Evolutionary conservation across 2,113 vertebrate species (phyloP), one percentile per base, ranked within the genome.

Genomic region (Phrynosoma blainvillii): DNA sequence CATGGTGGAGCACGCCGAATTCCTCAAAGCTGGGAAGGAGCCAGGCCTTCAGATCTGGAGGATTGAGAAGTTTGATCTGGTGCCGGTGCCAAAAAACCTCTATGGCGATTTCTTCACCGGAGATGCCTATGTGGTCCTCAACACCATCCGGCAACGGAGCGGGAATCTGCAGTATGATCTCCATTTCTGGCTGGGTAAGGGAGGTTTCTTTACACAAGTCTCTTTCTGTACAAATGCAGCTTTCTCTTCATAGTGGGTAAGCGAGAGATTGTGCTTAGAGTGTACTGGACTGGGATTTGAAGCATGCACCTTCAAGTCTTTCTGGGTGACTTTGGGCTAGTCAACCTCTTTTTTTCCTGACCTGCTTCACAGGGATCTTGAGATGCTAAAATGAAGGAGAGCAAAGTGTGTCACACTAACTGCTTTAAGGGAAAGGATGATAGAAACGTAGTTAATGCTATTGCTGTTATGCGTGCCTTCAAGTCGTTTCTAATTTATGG

Each of bases 1-100:
- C 89, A 99, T 99, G 99, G 98, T 97, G 91, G 97, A 97, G 10
- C 98, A 99, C 95, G 95, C 98, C 0, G 98, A 99, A 96, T 99
- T 99, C 81, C 91, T 98, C 56, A 97, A 96, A 90, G 99, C 99
- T 1, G 99, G 99, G 70, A 96, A 97, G 95, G 94, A 97, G 27
- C 95, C 98, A 0, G 99, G 99, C 84, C 98, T 99, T 70, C 99
- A 99, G 97, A 97, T 99, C 88, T 99, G 99, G 99, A 97, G 99
- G 70, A 96, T 99, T 1, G 99, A 99, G 95, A 98, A 98, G 90
- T 98, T 99, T 18, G 97, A 99, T 95, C 95, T 99, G 95, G 99
- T 99, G 1, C 97, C 98, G 0, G 98, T 99, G 89, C 99, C 99
- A 0, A 94, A 96, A 92, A 98, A 98, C 84, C 97, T 98, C 5